Evolutionary conservation across 1,140 invertebrate species (phyloP).

Genomic region (Leptinotarsa defecta): DNA sequence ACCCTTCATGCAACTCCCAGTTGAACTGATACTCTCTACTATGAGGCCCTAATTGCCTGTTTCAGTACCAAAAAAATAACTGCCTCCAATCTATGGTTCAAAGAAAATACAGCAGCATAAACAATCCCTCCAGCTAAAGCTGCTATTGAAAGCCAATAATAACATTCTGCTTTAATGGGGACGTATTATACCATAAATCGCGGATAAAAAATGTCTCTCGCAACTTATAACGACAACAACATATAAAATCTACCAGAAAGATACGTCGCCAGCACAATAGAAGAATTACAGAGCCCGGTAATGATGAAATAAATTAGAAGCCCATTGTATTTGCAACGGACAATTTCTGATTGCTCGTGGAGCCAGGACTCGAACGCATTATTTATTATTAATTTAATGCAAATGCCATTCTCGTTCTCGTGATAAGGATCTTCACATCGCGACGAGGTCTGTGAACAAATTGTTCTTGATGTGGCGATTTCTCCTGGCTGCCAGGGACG

Average conservation of each 20-base stretch:
- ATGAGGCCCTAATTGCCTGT: too few species aligned
- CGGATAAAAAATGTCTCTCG: background rate
- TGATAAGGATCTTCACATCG: background rate
- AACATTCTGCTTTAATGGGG: background rate
- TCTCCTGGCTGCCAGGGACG: background rate
- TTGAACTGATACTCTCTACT: too few species aligned
- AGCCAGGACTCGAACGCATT: background rate
- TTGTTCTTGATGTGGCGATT: constrained; percentile 3
- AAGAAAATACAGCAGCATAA: too few species aligned
- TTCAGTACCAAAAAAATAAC: too few species aligned
- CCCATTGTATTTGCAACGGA: constrained; percentile 7
- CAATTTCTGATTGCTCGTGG: background rate
- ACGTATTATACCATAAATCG: constrained; percentile 2
- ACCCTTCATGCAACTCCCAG: too few species aligned
- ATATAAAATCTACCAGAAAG: background rate
- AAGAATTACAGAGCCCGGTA: background rate
- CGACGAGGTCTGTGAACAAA: background rate
- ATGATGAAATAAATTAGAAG: constrained; percentile 5
- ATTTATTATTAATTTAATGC: constrained; percentile 9
- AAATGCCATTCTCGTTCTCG: background rate
- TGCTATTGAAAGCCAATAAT: constrained; percentile 5
- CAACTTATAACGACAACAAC: constrained; percentile 1
- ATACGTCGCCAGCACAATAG: background rate
- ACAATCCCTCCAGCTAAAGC: too few species aligned
- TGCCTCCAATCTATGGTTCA: too few species aligned